phyloP scores from a whole-genome alignment of 2,797 vertebrate species.

The Chaenodraco wilsoni region DNA sequence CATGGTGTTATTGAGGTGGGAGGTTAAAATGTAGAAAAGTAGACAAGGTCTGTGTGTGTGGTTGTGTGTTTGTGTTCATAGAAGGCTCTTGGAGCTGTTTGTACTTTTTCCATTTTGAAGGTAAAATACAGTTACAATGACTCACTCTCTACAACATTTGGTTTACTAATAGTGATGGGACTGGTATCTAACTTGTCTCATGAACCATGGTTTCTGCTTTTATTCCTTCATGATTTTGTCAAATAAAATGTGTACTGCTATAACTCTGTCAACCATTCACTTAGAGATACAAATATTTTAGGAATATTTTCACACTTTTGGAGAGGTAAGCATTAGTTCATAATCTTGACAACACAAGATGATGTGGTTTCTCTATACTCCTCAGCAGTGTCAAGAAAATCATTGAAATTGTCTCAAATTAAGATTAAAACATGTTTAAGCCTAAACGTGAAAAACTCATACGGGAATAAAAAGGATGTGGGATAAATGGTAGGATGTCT shows the following conservation, averaged over 20 bases:
- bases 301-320: neutral
- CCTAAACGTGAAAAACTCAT: conserved; percentile 2
- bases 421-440: neutral
- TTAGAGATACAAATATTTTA: neutral
- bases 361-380: neutral
- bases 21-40: conserved; percentile 58
- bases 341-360: neutral
- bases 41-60: conserved; percentile 38
- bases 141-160: neutral
- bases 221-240: neutral
- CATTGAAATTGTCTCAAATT: neutral
- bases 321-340: neutral
- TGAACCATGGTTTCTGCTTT: neutral
- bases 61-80: conserved; percentile 20
- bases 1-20: conserved; percentile 73
- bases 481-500: conserved; percentile 46
- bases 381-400: neutral
- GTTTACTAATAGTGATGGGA: neutral
- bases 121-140: conserved; percentile 4
- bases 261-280: neutral
- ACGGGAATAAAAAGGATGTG: neutral
- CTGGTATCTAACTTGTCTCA: neutral
- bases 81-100: conserved; percentile 26
- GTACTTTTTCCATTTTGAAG: conserved; percentile 23
- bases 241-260: neutral